These are phyloP conservation scores for Gambelia wislizenii DNA, from an alignment of 2,797 vertebrate genomes.

Conservation along the genomic window DNA sequence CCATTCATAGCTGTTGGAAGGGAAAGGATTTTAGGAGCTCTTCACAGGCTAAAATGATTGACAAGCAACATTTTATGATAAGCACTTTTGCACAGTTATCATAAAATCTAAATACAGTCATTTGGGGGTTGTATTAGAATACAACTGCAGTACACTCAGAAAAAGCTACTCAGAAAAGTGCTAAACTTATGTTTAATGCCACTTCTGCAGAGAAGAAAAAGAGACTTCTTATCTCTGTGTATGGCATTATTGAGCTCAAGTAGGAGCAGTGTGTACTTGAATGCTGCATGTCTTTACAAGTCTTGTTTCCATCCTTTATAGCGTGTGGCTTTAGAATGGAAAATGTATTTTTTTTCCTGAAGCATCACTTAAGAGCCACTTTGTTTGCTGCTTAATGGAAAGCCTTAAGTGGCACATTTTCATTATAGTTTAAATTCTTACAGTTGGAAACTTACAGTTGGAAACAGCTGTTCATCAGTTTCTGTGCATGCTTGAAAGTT, in stretches of 20 bases:
- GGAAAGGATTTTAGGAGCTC: conserved; percentile 66
- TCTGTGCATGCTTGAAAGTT: conserved; percentile 53
- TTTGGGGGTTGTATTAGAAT: conserved; percentile 47
- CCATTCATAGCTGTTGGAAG: conserved; percentile 72
- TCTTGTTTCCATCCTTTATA: conserved; percentile 50
- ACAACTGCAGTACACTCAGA: conserved; percentile 34
- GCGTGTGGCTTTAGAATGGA: conserved; percentile 45
- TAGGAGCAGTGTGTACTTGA: conserved; percentile 2
- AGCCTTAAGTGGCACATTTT: conserved; percentile 66
- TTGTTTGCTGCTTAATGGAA: conserved; percentile 62
- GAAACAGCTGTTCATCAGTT: conserved; percentile 56
- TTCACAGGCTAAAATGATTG: conserved; percentile 59
- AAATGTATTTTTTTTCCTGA: conserved; percentile 64
- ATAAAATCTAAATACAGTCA: conserved; percentile 26
- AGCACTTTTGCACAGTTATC: conserved; percentile 61
- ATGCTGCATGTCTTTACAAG: conserved; percentile 54
- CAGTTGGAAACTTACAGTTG: conserved; percentile 61
- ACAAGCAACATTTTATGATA: conserved; percentile 57
- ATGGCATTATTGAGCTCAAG: conserved; percentile 33
- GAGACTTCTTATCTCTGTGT: not conserved
- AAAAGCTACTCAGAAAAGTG: conserved; percentile 38
- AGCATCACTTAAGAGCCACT: conserved; percentile 62
- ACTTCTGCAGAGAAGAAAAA: conserved; percentile 30
- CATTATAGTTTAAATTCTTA: conserved; percentile 56
- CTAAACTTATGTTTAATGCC: conserved; percentile 37